phyloP scores from a whole-genome alignment of 2,888 invertebrate genomes.

The Pseudanteris insignis region DNA sequence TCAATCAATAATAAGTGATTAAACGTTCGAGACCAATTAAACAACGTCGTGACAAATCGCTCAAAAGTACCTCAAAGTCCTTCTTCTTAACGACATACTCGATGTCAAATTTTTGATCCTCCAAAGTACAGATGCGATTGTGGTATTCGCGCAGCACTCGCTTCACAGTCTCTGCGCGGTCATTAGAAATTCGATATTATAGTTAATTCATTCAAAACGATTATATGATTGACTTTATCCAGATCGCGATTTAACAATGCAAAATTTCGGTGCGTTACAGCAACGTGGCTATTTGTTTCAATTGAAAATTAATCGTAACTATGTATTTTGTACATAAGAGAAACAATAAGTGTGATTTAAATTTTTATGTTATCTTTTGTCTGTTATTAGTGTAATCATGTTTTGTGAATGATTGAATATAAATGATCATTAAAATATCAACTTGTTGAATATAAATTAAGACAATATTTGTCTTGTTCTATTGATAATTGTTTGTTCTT shows the following conservation, averaged over 20 bases:
- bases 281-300: too few species aligned
- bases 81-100: constrained; percentile 98
- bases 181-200: constrained; percentile 46
- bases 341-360: too few species aligned
- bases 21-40: constrained; percentile 41
- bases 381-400: too few species aligned
- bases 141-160: constrained; percentile 85
- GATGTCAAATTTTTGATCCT: constrained; percentile 97
- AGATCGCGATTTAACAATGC: constrained; percentile 4
- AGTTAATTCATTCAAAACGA: constrained; percentile 9
- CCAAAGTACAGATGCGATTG: constrained; percentile 86
- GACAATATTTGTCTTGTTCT: constrained; percentile 11
- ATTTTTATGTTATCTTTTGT: too few species aligned
- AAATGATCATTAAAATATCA: too few species aligned
- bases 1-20: constrained; percentile 31
- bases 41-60: constrained; percentile 31
- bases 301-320: too few species aligned
- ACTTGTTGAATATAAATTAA: too few species aligned
- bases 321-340: too few species aligned
- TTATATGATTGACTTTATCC: constrained; percentile 2
- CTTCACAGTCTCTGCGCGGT: constrained; percentile 77
- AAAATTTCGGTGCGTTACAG: too few species aligned
- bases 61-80: constrained; percentile 91
- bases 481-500: too few species aligned
- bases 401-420: too few species aligned